Percentiles rank a stretch among this genome's conserved stretches.
phyloP scores from a whole-genome alignment of 2,113 vertebrate species.

The Prietella phreatophila region DNA sequence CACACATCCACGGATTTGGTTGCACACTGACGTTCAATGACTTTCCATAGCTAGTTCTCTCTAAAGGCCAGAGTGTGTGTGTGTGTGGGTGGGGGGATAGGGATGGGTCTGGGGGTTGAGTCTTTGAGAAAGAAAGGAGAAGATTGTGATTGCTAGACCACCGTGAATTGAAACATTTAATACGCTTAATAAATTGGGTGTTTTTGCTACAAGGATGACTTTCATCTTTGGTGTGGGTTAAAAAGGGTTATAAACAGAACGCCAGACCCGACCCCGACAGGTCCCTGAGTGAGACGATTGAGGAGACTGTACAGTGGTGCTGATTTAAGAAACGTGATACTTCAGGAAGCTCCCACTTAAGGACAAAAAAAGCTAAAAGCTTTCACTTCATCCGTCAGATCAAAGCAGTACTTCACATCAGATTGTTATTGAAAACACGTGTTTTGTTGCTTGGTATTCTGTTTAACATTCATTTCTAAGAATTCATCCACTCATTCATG shows the following conservation, averaged over 20 bases:
- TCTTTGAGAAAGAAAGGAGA: neutral
- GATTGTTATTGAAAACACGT: neutral
- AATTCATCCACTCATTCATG: neutral
- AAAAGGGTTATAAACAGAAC: neutral
- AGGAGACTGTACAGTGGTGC: too few relatives aligned
- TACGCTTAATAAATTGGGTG: neutral
- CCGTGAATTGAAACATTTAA: conserved; percentile 3
- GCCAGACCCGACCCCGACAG: neutral
- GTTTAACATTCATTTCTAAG: neutral
- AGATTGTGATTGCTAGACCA: neutral
- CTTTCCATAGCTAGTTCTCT: neutral
- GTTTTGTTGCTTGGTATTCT: too few relatives aligned
- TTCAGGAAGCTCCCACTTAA: neutral
- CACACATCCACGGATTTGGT: neutral
- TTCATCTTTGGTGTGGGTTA: neutral
- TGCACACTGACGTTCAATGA: neutral
- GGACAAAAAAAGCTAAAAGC: neutral
- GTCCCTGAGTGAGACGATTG: neutral
- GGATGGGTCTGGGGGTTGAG: neutral
- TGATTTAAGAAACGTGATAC: conserved; percentile 3
- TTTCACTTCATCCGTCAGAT: neutral
- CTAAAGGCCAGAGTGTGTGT: neutral
- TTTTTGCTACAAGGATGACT: neutral
- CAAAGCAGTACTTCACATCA: neutral
- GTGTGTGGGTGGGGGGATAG: neutral